Conservation (phyloP, 92 coral and sea anemone genomes). For the Porites evermanni region DNA sequence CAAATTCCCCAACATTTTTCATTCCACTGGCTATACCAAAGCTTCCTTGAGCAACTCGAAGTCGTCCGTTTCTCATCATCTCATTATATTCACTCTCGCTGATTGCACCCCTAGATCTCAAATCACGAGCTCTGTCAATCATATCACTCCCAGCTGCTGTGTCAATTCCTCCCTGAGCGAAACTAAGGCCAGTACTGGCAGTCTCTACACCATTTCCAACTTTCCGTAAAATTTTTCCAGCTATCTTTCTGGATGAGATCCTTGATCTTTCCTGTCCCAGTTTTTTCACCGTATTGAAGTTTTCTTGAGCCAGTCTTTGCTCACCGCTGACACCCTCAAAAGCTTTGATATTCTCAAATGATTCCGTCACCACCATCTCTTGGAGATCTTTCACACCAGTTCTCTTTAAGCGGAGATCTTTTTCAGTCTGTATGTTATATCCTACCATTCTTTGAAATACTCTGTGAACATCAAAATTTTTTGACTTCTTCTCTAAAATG, state of each 20-base stretch:
- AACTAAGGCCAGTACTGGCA: neutral
- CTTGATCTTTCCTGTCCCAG: slow-evolving; percentile 3
- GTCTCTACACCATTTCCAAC: slow-evolving; percentile 38
- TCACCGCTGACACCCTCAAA: slow-evolving; percentile 7
- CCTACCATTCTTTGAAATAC: neutral
- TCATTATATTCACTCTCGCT: slow-evolving; percentile 12
- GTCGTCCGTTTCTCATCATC: slow-evolving; percentile 38
- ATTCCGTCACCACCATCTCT: slow-evolving; percentile 28
- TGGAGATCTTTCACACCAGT: slow-evolving; percentile 12
- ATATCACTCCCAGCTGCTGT: slow-evolving; percentile 33
- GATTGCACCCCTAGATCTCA: neutral
- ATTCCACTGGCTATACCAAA: slow-evolving; percentile 38
- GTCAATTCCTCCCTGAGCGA: slow-evolving; percentile 41
- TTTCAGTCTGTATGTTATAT: slow-evolving; percentile 2
- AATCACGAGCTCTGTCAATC: slow-evolving; percentile 21
- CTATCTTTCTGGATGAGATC: neutral
- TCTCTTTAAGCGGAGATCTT: slow-evolving; percentile 24
- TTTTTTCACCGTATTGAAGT: slow-evolving; percentile 38
- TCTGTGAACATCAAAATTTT: slow-evolving; percentile 13
- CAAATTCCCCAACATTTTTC: slow-evolving; percentile 23
- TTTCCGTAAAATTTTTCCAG: neutral
- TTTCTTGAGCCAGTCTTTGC: slow-evolving; percentile 19
- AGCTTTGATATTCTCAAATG: slow-evolving; percentile 16
- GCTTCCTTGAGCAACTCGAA: slow-evolving; percentile 46
- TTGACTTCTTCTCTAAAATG: slow-evolving; percentile 1